These are phyloP conservation scores for Lepus oiostolus DNA, from an alignment of 2,797 vertebrate species.

Conservation along the genomic window DNA sequence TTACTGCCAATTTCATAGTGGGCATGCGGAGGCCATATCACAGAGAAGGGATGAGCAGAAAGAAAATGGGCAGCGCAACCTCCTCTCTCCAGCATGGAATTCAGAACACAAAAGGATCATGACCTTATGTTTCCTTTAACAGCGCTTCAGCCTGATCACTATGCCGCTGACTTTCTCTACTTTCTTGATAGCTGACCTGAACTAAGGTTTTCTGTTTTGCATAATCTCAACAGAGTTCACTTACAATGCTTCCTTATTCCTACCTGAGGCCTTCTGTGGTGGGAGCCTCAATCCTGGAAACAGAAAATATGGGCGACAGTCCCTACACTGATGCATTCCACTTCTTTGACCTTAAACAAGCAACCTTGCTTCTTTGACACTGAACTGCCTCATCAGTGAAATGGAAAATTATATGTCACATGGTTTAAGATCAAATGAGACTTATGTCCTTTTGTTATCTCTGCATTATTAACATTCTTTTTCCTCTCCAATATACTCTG, in stretches of 20 bases:
- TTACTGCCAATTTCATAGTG: neutral
- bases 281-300: neutral
- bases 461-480: neutral
- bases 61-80: neutral
- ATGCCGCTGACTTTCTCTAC: neutral
- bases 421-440: neutral
- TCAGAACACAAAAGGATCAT: slow-evolving; percentile 8
- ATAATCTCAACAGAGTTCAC: neutral
- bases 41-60: neutral
- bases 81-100: neutral
- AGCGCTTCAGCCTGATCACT: neutral
- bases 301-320: neutral
- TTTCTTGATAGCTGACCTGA: slow-evolving; percentile 28
- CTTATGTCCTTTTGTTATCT: neutral
- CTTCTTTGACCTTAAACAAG: neutral
- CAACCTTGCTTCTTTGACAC: neutral
- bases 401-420: neutral
- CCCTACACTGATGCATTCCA: neutral
- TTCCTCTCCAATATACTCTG: neutral
- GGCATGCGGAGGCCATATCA: neutral
- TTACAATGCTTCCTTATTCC: neutral
- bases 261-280: neutral
- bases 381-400: neutral
- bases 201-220: neutral
- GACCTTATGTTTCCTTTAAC: neutral